These are phyloP conservation scores for Drosophila pachea DNA, from an alignment of 1,140 invertebrate genomes.

Conservation along the genomic window DNA sequence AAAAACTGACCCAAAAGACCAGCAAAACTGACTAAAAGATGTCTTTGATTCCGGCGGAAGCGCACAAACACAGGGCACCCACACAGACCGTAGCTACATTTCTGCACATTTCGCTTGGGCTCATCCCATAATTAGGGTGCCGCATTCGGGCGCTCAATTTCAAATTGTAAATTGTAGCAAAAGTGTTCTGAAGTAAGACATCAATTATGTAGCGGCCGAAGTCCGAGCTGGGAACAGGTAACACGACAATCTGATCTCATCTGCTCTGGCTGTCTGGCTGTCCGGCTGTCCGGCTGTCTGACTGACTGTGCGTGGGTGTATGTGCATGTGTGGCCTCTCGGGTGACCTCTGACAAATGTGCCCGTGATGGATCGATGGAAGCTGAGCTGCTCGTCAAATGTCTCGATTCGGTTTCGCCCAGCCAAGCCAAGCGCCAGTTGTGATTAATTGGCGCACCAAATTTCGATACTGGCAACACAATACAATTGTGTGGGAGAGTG, in stretches of 20 bases:
- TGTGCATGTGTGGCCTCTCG: conserved; percentile 59
- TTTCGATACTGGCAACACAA: conserved; percentile 16
- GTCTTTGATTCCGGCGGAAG: conserved; percentile 73
- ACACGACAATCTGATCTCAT: conserved; percentile 44
- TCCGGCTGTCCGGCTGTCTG: background rate
- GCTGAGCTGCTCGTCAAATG: conserved; percentile 5
- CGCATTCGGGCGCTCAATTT: conserved; percentile 76
- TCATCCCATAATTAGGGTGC: conserved; percentile 72
- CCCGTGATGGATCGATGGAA: conserved; percentile 55
- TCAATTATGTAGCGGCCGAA: conserved; percentile 50
- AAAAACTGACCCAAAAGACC: conserved; percentile 30
- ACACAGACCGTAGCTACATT: background rate
- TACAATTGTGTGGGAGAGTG: conserved; percentile 25
- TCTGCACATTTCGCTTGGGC: conserved; percentile 30
- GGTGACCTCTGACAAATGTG: conserved; percentile 71
- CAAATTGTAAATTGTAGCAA: conserved; percentile 70
- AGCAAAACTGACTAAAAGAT: conserved; percentile 29
- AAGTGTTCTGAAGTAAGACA: conserved; percentile 53
- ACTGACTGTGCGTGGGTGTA: background rate
- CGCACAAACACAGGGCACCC: conserved; percentile 10
- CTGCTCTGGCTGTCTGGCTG: background rate
- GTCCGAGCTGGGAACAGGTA: conserved; percentile 17
- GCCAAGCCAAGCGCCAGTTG: conserved; percentile 57
- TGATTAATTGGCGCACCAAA: conserved; percentile 58
- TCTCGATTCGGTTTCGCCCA: conserved; percentile 9